Base-by-base conservation (phyloP, 2,113 vertebrate genomes). In the Epinephelus fuscoguttatus region DNA sequence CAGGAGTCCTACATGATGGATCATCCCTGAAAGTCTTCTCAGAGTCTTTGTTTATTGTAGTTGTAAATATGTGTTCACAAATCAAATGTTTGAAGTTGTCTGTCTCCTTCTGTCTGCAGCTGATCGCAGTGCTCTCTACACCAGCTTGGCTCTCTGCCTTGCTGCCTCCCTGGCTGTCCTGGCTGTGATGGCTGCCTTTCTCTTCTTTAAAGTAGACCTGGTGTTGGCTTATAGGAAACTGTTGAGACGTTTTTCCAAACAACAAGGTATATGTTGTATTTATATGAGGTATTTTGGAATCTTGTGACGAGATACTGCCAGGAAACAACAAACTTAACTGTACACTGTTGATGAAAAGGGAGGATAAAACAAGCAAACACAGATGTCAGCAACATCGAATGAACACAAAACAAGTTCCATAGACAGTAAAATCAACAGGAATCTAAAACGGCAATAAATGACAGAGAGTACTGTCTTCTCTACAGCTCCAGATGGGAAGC, bases 191-290 rank as follows among this genome's bases (percentile, higher is more conserved):
- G 60, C 45, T 0, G 78, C 40, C 37, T 50, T 61, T 60, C 13
- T 88, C 47, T 88, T 88, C 74, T 95, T 92, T 56, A 94, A 75
- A 75, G 73, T 94, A 0, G 91, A 95, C 2, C 63, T 95, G 50
- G 81, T 92, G 13, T 64, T 96, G 76, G 64, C 78, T 5, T 91
- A 90, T 89, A 93, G 95, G 78, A 76, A 76, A 30, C n/a, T 94
- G 10, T 19, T 53, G 6, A 56, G 74, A 15, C 60, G 33, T 52
- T 74, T 91, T 10, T 11, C 59, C 47, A 84, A 50, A 52, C 47
- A 75, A 7, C 68, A 57, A 75, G 84, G 94, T 95, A n/a, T 9
- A 59, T 59, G 37, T 13, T 3, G 23, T 4, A 25, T 45, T 6
- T 21, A 5, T 14, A 11, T 4, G 30, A 19, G 1, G 12, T 11